phyloP scores from a whole-genome alignment of 2,113 vertebrate species.

The Neolamprologus ventralis region DNA sequence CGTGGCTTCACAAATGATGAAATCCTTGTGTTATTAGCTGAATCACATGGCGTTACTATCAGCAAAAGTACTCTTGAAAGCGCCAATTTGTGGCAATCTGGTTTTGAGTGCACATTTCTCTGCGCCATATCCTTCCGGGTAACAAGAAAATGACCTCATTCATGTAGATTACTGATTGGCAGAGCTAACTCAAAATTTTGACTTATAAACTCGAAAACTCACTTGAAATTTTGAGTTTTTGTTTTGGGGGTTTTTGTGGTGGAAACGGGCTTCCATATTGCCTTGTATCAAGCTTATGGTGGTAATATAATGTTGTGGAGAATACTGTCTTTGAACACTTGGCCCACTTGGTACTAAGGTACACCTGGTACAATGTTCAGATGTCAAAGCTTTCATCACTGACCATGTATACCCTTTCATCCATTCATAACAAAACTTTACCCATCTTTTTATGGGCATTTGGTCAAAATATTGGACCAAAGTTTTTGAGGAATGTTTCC shows the following conservation, averaged over 20 bases:
- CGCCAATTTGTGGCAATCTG: fast-evolving
- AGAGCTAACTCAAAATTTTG: not conserved
- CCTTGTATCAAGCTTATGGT: not conserved
- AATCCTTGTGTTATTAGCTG: not conserved
- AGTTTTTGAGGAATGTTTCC: not conserved
- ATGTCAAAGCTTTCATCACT: not conserved
- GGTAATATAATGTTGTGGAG: not conserved
- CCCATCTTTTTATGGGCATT: not conserved
- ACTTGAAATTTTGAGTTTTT: too few relatives aligned
- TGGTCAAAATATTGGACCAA: not conserved
- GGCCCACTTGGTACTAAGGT: not conserved
- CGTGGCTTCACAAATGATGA: not conserved
- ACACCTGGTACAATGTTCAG: not conserved
- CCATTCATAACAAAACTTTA: not conserved
- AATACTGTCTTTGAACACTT: not conserved
- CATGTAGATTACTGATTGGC: not conserved
- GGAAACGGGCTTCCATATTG: too few relatives aligned
- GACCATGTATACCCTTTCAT: not conserved
- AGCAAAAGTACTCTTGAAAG: not conserved
- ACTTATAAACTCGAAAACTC: not conserved
- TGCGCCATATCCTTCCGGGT: fast-evolving
- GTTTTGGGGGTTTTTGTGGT: too few relatives aligned
- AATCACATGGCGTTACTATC: not conserved
- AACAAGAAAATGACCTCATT: not conserved
- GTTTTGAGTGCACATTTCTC: not conserved